Evolutionary conservation across 2,797 vertebrate genomes (phyloP).

Genomic region (Bradypus variegatus): DNA sequence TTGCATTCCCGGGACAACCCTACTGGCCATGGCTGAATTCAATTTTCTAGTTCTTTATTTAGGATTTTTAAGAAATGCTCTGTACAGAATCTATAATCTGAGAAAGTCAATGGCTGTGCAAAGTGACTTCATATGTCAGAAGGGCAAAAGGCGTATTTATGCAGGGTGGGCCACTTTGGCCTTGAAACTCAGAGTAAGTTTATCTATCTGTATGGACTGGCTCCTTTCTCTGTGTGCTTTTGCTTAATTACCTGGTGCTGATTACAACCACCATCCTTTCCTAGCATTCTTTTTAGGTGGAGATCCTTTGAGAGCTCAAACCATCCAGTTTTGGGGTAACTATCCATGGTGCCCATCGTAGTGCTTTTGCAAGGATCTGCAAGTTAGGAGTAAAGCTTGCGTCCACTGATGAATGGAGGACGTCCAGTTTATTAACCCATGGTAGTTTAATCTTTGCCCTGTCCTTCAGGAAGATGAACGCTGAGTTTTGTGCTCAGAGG

Average conservation of each 20-base stretch:
- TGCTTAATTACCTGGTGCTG: neutral
- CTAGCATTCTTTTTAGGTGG: neutral
- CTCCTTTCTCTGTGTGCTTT: neutral
- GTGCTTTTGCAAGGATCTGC: neutral
- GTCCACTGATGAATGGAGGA: neutral
- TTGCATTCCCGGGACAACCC: neutral
- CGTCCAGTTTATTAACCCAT: neutral
- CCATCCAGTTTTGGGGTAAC: neutral
- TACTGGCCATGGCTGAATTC: neutral
- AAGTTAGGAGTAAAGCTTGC: neutral
- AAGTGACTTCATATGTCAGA: neutral
- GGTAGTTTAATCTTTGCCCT: neutral
- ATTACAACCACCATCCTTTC: neutral
- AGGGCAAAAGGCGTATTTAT: neutral
- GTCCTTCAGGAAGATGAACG: neutral
- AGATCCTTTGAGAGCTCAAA: neutral
- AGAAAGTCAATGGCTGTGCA: neutral
- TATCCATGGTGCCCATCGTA: constrained; percentile 39
- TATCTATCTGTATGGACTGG: neutral
- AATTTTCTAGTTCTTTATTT: neutral
- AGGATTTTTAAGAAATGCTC: neutral
- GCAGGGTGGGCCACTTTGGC: neutral
- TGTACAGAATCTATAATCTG: neutral
- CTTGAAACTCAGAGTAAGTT: neutral
- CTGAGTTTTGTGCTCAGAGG: neutral